A percentile compares a stretch with the other conserved stretches of the same genome.
Conservation (phyloP, 1,140 invertebrate genomes). For the Hetaerina americana region DNA sequence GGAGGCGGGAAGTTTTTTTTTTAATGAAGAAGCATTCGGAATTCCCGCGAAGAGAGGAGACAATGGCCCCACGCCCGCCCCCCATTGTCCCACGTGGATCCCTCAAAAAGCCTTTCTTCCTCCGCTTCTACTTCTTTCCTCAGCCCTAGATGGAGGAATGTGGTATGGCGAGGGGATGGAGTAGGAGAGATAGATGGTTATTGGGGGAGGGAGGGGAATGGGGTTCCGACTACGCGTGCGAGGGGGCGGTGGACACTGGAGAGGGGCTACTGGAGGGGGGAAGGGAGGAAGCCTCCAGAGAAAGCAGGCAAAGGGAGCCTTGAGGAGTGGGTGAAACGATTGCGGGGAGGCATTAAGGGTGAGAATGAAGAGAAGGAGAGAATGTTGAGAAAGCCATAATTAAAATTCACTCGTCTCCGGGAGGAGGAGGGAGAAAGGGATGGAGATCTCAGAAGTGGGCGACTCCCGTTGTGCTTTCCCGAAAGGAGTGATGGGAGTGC, state of each 20-base stretch:
- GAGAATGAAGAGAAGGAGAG: background rate
- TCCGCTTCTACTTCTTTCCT: background rate
- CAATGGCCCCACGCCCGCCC: background rate
- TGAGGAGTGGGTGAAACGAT: too few relatives aligned
- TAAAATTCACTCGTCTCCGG: too few relatives aligned
- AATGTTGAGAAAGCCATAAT: background rate
- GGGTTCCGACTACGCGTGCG: too few relatives aligned
- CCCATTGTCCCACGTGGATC: background rate
- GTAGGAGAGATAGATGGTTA: too few relatives aligned
- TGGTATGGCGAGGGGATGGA: too few relatives aligned
- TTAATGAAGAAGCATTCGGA: background rate
- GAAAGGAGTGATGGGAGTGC: background rate
- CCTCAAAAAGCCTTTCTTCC: background rate
- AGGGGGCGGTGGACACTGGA: too few relatives aligned
- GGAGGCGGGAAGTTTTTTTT: too few relatives aligned
- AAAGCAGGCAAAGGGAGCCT: background rate
- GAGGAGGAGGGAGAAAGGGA: too few relatives aligned
- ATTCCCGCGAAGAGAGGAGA: background rate
- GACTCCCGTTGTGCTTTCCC: background rate
- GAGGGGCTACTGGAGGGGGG: too few relatives aligned
- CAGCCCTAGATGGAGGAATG: too few relatives aligned
- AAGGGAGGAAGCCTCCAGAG: background rate
- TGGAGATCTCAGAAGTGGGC: background rate
- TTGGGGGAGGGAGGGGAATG: too few relatives aligned
- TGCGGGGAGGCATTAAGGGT: background rate